phyloP scores from a whole-genome alignment of 2,113 vertebrate species.

The Megaptera novaeangliae region DNA sequence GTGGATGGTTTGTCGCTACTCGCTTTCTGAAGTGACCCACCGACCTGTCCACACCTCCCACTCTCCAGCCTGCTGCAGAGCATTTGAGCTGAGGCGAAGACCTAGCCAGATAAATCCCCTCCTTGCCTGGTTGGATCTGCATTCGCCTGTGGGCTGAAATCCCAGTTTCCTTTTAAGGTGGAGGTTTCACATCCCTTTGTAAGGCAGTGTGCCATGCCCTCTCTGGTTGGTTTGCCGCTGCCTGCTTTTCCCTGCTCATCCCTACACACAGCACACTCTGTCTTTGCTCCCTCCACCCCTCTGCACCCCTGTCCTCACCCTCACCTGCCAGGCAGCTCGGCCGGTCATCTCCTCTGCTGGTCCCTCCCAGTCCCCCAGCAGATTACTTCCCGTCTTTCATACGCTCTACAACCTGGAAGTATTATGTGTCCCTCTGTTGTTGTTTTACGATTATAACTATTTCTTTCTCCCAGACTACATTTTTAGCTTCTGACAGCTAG shows the following conservation, averaged over 20 bases:
- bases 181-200: neutral
- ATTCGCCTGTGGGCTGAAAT: neutral
- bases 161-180: neutral
- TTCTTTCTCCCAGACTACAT: neutral
- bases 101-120: neutral
- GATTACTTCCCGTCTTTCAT: neutral
- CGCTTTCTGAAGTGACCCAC: neutral
- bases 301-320: neutral
- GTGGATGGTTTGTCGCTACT: fast-evolving
- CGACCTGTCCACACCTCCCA: neutral
- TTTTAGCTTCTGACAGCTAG: neutral
- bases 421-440: fast-evolving
- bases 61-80: neutral
- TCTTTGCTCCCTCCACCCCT: neutral
- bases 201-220: fast-evolving
- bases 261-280: neutral
- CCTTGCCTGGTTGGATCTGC: neutral
- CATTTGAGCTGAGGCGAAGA: neutral
- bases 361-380: neutral
- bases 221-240: no score
- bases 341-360: neutral
- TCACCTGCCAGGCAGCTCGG: neutral
- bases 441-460: neutral
- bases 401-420: neutral
- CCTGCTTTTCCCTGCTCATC: neutral